A percentile compares a stretch with the other conserved stretches of the same genome.
These are phyloP conservation scores for Melinaea marsaeus DNA, from an alignment of 2,888 invertebrate species.

Conservation along the genomic window DNA sequence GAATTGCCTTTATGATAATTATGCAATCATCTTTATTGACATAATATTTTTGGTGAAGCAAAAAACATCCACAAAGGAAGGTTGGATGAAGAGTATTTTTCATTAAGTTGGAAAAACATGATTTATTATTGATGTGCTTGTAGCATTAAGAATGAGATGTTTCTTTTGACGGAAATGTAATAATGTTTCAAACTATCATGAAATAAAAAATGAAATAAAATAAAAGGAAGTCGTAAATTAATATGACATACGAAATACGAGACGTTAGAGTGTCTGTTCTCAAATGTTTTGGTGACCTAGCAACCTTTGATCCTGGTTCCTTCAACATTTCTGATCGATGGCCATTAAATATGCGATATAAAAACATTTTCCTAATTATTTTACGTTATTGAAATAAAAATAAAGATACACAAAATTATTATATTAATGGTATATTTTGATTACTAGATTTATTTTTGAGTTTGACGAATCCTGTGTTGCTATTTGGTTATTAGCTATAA, in stretches of 20 bases:
- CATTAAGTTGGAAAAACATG: not conserved
- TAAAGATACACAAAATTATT: too few relatives aligned
- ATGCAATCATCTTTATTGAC: slow-evolving; percentile 2
- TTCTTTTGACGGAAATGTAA: too few relatives aligned
- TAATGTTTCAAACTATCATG: not conserved
- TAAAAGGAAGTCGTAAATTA: slow-evolving; percentile 39
- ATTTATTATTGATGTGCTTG: not conserved
- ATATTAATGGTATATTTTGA: too few relatives aligned
- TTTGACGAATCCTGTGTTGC: too few relatives aligned
- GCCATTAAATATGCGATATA: slow-evolving; percentile 36
- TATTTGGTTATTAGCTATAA: too few relatives aligned
- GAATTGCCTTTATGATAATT: slow-evolving; percentile 25
- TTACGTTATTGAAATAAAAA: not conserved
- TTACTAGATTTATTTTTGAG: too few relatives aligned
- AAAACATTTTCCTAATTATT: not conserved
- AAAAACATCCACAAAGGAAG: not conserved
- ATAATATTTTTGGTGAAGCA: not conserved
- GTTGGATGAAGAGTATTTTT: not conserved
- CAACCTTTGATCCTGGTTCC: slow-evolving; percentile 61
- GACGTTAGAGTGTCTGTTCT: slow-evolving; percentile 51
- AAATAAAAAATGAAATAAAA: slow-evolving; percentile 14
- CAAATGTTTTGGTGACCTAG: slow-evolving; percentile 54
- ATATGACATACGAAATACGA: slow-evolving; percentile 48
- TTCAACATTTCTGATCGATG: slow-evolving; percentile 36
- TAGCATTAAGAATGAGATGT: too few relatives aligned